Evolutionary conservation across 2,113 vertebrate genomes (phyloP).

Genomic region (Laticauda laticaudata): DNA sequence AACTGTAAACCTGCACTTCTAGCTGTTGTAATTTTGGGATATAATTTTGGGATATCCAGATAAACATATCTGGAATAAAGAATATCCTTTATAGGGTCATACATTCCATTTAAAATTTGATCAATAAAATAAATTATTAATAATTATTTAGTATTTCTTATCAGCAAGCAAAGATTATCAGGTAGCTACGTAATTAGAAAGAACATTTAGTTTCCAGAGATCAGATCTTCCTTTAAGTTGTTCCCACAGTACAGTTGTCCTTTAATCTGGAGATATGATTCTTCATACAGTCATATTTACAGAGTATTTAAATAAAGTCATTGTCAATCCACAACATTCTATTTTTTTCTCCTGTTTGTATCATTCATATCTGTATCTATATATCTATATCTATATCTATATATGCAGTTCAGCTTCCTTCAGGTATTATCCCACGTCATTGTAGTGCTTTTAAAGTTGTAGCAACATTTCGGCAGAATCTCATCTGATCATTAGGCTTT

Average conservation of each 20-base stretch:
- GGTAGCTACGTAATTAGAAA: neutral
- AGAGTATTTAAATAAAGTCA: neutral
- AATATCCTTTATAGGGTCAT: neutral
- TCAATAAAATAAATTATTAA: neutral
- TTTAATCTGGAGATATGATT: neutral
- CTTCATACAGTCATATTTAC: neutral
- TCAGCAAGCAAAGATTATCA: neutral
- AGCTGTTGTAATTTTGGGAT: neutral
- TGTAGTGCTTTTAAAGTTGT: no score
- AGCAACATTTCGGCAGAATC: no score
- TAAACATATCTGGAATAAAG: neutral
- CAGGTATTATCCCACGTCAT: no score
- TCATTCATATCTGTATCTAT: no score
- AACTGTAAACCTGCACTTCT: neutral
- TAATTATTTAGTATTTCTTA: neutral
- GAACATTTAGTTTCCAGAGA: conserved; percentile 9
- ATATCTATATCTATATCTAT: neutral
- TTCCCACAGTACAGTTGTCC: neutral
- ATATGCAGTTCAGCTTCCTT: no score
- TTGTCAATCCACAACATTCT: neutral
- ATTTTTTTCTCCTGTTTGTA: neutral
- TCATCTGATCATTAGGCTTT: no score
- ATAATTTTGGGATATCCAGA: neutral
- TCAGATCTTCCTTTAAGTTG: neutral
- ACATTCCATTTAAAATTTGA: neutral